These are phyloP conservation scores for Pyrocephalus nanus DNA, from an alignment of 2,797 vertebrate species.

Conservation along the genomic window DNA sequence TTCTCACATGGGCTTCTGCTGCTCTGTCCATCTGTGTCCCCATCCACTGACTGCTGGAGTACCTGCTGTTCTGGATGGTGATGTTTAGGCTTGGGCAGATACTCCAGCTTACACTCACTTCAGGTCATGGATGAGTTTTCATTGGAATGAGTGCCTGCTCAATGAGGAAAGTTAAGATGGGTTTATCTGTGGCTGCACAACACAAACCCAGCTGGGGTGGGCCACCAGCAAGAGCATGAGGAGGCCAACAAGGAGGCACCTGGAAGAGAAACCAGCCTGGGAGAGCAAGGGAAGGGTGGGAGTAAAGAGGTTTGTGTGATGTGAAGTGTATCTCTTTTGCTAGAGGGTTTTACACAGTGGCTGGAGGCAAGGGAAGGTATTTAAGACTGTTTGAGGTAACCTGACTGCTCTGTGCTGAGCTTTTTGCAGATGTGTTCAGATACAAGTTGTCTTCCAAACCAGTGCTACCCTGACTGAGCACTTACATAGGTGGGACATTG, in stretches of 20 bases:
- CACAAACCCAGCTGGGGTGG: neutral
- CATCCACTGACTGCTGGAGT: neutral
- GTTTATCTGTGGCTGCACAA: accelerated
- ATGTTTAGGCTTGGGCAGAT: neutral
- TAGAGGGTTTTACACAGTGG: neutral
- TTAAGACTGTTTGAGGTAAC: neutral
- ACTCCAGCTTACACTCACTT: neutral
- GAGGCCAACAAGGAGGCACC: neutral
- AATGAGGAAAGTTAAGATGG: neutral
- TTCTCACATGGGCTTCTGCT: neutral
- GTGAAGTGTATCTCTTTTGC: accelerated
- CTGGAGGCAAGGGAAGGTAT: neutral
- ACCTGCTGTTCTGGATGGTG: neutral
- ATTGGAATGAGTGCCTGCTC: accelerated
- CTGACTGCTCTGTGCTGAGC: neutral
- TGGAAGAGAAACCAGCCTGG: neutral
- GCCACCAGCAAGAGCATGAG: neutral
- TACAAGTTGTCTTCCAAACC: neutral
- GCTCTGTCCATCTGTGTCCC: neutral
- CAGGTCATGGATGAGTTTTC: accelerated
- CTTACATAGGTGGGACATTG: neutral
- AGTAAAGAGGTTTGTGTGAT: neutral
- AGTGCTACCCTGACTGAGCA: neutral
- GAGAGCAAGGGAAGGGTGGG: accelerated
- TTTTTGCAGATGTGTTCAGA: neutral